Evolutionary conservation across 1,140 invertebrate genomes (phyloP).

Genomic region (Ostrea edulis): DNA sequence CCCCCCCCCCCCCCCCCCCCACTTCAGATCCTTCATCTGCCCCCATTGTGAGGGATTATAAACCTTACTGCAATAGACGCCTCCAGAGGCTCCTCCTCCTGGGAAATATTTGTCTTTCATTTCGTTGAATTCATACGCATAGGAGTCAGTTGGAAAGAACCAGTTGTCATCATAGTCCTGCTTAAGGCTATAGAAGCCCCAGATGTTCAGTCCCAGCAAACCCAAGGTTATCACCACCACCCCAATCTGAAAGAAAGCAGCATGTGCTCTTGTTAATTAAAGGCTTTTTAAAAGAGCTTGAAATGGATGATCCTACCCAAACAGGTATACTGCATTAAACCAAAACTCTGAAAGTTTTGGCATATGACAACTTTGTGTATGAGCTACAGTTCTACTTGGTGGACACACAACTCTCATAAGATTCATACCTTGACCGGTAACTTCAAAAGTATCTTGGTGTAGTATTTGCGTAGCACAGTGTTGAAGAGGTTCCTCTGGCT

Average conservation of each 20-base stretch:
- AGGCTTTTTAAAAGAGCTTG: no score
- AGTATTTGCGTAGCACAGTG: conserved; percentile 80
- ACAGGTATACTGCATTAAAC: no score
- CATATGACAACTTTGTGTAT: no score
- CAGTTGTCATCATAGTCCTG: conserved; percentile 88
- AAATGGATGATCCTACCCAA: no score
- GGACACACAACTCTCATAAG: no score
- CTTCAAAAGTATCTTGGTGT: conserved; percentile 78
- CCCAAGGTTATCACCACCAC: conserved; percentile 83
- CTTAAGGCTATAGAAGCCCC: conserved; percentile 83
- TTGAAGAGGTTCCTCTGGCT: conserved; percentile 80
- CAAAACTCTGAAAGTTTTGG: no score
- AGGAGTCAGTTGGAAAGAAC: conserved; percentile 86
- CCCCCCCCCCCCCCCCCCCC: no score
- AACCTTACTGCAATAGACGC: conserved; percentile 83
- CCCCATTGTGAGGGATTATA: no score
- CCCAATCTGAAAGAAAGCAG: conserved; percentile 76
- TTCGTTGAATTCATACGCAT: conserved; percentile 83
- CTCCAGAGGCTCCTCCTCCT: conserved; percentile 83
- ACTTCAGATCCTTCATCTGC: no score
- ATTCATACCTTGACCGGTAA: conserved; percentile 77
- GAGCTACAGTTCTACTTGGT: no score
- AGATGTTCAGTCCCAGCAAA: conserved; percentile 83
- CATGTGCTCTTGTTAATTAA: no score
- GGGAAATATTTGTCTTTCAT: conserved; percentile 83